Evolutionary conservation across 2,888 invertebrate genomes (phyloP), one percentile per base, ranked within the genome.

Genomic region (Microctonus brassicae): DNA sequence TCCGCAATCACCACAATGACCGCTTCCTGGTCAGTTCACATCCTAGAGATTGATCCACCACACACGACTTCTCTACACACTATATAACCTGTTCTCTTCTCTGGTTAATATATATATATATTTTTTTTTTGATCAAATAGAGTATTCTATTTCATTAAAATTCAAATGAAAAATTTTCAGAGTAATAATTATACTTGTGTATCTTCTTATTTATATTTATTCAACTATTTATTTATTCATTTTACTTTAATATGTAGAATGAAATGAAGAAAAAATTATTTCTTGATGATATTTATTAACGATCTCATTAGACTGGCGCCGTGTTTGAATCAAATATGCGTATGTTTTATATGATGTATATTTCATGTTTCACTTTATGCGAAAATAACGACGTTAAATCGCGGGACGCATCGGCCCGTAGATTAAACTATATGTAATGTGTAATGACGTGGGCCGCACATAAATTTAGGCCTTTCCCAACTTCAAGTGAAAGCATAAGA

Each of bases 391-490:
- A 70, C 34, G 60, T 42, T 60, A 33, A 47, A 69, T 69, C 57
- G 69, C 55, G 24, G 39, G 39, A 29, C 53, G 39, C 61, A 69
- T 39, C 55, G 29, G 52, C 9, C 34, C 58, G 64, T 65, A 58
- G 52, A 70, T 70, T 70, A 70, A 70, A 61, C 70, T 42, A 70
- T 69, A 63, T 63, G 69, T 64, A 67, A 66, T 26, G 67, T 55
- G 63, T 73, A 42, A 64, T 52, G 61, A 61, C 55, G 42, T 55
- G 62, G 62, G 53, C 42, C 61, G 57, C 22, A 70, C 70, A 71
- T 72, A 76, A 78, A 78, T 78, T 78, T 78, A 76, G 75, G 57
- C 68, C 57, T 55, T 63, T 64, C 53, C 64, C 60, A 26, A 34
- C n/a, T 42, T 29, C 36, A 53, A 53, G 60, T 69, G 64, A 52